Evolutionary conservation across 1,140 invertebrate species (phyloP), one percentile per base, ranked within the genome.

Genomic region (Habropoda laboriosa): DNA sequence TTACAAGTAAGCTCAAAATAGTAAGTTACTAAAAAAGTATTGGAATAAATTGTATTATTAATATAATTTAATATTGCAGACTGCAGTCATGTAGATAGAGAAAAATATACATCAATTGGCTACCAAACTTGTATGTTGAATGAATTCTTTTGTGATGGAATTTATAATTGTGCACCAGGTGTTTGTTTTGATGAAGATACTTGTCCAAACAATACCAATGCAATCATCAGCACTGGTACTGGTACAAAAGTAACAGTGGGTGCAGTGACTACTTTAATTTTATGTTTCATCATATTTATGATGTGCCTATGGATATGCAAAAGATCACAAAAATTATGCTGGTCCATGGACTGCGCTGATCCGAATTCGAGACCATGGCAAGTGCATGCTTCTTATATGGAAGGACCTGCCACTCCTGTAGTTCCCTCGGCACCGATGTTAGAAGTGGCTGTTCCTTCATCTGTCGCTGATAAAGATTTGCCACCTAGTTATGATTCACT

Each of bases 401-500:
- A 70, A 4, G 42, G 49, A 13, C n/a, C 51, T 53, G 49, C 61
- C 4, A 87, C 79, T 72, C 82, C 79, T 27, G 64, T 84, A 2
- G 83, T 92, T 1, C 75, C 90, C 0, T 82, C 89, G 0, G 89
- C 90, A 7, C 92, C 92, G 0, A 92, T 92, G 91, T 63, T 93
- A 6, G 89, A 92, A 71, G 89, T 90, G 0, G 88, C 81, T 3
- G 87, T 91, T 5, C 58, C 90, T 21, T 79, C 89, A 10, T 76
- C 89, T 0, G 85, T 90, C 18, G 85, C 87, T 6, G 90, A 93
- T 55, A 93, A 93, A 55, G 92, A 93, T 84, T 82, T 93, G 55
- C 92, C 92, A 6, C 92, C 92, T 7, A 93, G 92, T 66, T 93
- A 93, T 32, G 91, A 93, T 71, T 93, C 92, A 3, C 82, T 93